Conservation (phyloP, 2,888 invertebrate species). For the Amiota mariae region DNA sequence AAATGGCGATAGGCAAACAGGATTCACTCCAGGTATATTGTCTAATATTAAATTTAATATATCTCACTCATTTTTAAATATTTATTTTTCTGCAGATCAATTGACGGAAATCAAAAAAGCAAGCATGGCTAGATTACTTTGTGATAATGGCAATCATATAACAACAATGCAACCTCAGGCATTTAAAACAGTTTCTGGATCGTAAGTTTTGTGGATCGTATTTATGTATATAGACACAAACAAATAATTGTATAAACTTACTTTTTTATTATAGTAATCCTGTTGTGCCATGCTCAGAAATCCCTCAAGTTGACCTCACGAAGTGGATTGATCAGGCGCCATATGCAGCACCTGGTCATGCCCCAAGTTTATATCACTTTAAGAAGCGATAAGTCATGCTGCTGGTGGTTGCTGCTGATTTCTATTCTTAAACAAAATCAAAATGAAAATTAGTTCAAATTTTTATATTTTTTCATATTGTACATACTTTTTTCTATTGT, state of each 20-base stretch:
- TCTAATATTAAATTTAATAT: neutral
- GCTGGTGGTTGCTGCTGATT: neutral
- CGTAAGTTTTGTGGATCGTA: conserved; percentile 72
- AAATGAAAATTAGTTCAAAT: neutral
- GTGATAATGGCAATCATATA: conserved; percentile 85
- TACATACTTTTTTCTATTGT: neutral
- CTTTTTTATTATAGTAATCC: conserved; percentile 76
- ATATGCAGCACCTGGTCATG: conserved; percentile 44
- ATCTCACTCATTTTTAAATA: neutral
- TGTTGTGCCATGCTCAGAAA: conserved; percentile 76
- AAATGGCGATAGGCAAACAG: conserved; percentile 77
- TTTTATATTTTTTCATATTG: neutral
- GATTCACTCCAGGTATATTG: conserved; percentile 79
- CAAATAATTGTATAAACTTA: neutral
- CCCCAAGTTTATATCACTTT: conserved; percentile 39
- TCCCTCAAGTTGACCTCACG: conserved; percentile 78
- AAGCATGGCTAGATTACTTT: conserved; percentile 84
- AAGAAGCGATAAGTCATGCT: conserved; percentile 39
- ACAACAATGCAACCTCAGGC: conserved; percentile 80
- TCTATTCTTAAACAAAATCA: neutral
- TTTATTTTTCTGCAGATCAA: conserved; percentile 76
- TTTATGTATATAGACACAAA: neutral
- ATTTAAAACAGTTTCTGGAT: conserved; percentile 78
- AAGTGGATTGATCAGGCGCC: conserved; percentile 75
- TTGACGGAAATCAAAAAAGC: conserved; percentile 84